Evolutionary conservation across 2,888 invertebrate species (phyloP), one percentile per base, ranked within the genome.

Genomic region (Auanema freiburgensis): DNA sequence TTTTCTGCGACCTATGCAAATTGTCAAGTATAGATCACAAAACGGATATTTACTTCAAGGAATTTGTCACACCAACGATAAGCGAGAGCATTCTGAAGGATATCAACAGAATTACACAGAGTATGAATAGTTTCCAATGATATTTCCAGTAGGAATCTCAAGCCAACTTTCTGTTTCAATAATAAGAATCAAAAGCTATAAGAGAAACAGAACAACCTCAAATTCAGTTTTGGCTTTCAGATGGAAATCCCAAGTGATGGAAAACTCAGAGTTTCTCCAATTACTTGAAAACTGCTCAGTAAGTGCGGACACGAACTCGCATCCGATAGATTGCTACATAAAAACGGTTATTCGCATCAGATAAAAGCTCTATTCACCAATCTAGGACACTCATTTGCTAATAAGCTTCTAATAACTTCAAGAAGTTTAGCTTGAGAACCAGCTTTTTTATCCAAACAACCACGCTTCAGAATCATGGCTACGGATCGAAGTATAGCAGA

Each of bases 201-300:
- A 33, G 33, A 33, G 3, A 5, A 49, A 14, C 16, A 10, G 18
- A 23, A 24, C 5, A 24, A 62, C 88, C 87, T 93, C 92, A 86
- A 94, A 93, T 49, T 90, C 89, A 78, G 89, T 89, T 85, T 93
- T 93, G 40, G 91, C 89, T 81, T 89, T 88, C 79, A 90, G 89
- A 85, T 94, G 93, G 42, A 90, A 89, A 85, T 92, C 92, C 91
- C 91, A 93, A 50, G 92, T 90, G 55, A 93, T 86, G 6, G 92
- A 92, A 12, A 92, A 90, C 85, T 92, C 92, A 41, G 92, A 90
- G 1, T 92, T 91, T 81, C 91, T 90, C 0, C 90, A 89, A 4
- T 92, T 91, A 40, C 89, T 91, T 10, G 91, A 90, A 86, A 92
- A 93, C 85, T 93, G 93, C 86, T 91, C 91, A 87, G 93, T 89